Percentiles rank a stretch among this genome's conserved stretches.
These are phyloP conservation scores for Ophiodon elongatus DNA, from an alignment of 2,113 vertebrate species.

Conservation along the genomic window DNA sequence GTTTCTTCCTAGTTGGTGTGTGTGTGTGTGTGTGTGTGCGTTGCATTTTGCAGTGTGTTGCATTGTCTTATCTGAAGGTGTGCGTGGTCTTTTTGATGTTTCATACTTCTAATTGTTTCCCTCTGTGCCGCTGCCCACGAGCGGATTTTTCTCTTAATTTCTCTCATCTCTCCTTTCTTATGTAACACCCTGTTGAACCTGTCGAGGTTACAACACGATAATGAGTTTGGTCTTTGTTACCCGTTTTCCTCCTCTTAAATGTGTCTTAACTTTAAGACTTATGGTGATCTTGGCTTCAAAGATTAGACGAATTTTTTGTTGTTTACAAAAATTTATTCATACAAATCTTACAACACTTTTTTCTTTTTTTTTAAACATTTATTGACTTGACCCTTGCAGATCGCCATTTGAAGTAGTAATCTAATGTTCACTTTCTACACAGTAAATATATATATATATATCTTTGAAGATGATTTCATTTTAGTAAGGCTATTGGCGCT, in stretches of 20 bases:
- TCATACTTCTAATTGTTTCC: background rate
- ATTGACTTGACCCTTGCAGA: slow-evolving; percentile 91
- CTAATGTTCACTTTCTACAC: slow-evolving; percentile 91
- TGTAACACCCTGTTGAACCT: slow-evolving; percentile 4
- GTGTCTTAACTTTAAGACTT: slow-evolving; percentile 37
- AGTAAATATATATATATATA: slow-evolving; percentile 87
- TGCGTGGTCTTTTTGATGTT: slow-evolving; percentile 7
- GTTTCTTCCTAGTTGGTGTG: background rate
- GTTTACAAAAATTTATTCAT: slow-evolving; percentile 99
- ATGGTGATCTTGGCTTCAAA: slow-evolving; percentile 84
- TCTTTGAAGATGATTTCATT: slow-evolving; percentile 88
- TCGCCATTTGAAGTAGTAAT: slow-evolving; percentile 87
- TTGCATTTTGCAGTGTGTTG: background rate
- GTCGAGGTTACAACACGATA: background rate
- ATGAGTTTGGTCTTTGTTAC: slow-evolving; percentile 13
- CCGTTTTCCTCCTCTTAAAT: slow-evolving; percentile 19
- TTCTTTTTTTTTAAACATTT: slow-evolving; percentile 92
- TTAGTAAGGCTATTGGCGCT: slow-evolving; percentile 97
- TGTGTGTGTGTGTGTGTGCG: background rate
- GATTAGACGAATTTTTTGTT: slow-evolving; percentile 94
- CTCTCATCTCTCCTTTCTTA: slow-evolving; percentile 11
- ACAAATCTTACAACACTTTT: slow-evolving; percentile 97
- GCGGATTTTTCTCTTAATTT: background rate
- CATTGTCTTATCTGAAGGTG: background rate
- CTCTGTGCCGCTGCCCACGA: slow-evolving; percentile 1